A percentile compares a stretch with the other conserved stretches of the same genome.
Evolutionary conservation across 2,113 vertebrate genomes (phyloP).

Genomic region (Acanthochromis polyacanthus): DNA sequence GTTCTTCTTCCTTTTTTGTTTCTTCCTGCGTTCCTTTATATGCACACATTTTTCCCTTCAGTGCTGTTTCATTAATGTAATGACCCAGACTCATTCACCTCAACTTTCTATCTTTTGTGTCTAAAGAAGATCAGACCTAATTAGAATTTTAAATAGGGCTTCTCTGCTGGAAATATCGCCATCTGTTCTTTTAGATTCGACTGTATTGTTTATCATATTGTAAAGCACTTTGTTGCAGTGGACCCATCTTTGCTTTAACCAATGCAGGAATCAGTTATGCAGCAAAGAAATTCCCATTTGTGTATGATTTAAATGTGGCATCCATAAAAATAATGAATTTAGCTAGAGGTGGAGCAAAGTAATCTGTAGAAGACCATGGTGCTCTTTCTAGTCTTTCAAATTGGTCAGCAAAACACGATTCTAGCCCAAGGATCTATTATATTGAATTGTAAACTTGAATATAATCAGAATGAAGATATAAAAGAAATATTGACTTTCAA

Average conservation of each 20-base stretch:
- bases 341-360: too few species aligned
- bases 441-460: too few species aligned
- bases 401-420: not conserved
- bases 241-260: not conserved
- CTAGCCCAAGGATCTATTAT: too few species aligned
- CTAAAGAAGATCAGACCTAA: constrained; percentile 20
- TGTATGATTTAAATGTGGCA: too few species aligned
- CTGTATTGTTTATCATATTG: not conserved
- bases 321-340: too few species aligned
- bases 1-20: constrained; percentile 15
- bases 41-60: not conserved
- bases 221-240: not conserved
- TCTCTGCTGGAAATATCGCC: not conserved
- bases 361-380: too few species aligned
- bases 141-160: not conserved
- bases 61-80: constrained; percentile 6
- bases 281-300: not conserved
- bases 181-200: not conserved
- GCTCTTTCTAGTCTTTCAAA: not conserved
- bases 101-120: not conserved
- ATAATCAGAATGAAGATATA: too few species aligned
- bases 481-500: too few species aligned
- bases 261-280: not conserved
- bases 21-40: not conserved
- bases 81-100: not conserved